These are phyloP conservation scores for Drosophila truncata DNA, from an alignment of 1,140 invertebrate species.

Conservation along the genomic window DNA sequence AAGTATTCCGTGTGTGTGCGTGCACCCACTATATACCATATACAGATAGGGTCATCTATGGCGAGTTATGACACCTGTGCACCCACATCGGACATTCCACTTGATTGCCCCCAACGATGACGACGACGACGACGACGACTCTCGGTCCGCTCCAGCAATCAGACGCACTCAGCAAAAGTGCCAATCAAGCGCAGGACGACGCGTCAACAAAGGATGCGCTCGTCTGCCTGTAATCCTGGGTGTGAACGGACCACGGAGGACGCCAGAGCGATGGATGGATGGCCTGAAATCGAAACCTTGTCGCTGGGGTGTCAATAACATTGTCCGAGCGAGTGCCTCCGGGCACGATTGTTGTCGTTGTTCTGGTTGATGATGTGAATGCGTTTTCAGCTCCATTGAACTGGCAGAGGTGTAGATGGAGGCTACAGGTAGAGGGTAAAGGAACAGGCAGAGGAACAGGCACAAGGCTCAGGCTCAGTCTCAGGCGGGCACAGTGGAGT, in stretches of 20 bases:
- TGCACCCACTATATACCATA: constrained; percentile 28
- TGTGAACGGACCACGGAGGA: constrained; percentile 22
- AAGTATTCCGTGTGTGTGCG: constrained; percentile 33
- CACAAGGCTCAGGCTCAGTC: neutral
- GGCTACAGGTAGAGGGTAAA: neutral
- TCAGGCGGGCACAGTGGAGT: constrained; percentile 29
- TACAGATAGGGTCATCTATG: constrained; percentile 18
- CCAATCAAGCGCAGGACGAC: constrained; percentile 62
- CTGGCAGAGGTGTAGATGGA: constrained; percentile 12
- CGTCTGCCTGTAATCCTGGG: constrained; percentile 46
- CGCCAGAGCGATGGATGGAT: neutral
- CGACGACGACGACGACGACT: neutral
- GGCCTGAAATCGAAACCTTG: constrained; percentile 71
- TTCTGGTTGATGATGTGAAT: constrained; percentile 47
- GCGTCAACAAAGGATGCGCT: constrained; percentile 48
- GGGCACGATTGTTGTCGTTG: constrained; percentile 50
- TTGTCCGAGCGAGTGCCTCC: constrained; percentile 53
- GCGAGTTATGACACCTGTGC: constrained; percentile 54
- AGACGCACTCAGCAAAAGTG: constrained; percentile 74
- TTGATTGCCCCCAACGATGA: constrained; percentile 42
- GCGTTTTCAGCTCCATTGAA: constrained; percentile 58
- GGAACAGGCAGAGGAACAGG: neutral
- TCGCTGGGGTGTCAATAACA: constrained; percentile 76
- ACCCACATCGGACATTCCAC: constrained; percentile 65
- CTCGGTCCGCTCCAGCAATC: constrained; percentile 41